Conservation (phyloP, 2,888 invertebrate genomes). For the Lasioglossum calceatum region DNA sequence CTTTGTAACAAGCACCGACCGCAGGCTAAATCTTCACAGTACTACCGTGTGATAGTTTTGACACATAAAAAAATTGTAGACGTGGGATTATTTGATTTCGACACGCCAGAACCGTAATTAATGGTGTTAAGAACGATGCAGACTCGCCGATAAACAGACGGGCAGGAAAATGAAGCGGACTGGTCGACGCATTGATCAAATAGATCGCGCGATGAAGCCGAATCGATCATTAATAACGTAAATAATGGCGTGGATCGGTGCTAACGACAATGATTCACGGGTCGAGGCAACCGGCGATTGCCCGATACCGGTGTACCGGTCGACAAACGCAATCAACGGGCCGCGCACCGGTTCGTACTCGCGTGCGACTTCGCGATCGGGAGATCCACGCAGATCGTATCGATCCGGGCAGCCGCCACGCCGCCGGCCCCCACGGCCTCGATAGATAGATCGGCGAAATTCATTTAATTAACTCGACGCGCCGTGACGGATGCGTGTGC, state of each 20-base stretch:
- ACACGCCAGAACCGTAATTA: neutral
- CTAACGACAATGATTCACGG: conserved; percentile 62
- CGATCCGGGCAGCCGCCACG: conserved; percentile 8
- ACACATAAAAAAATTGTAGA: neutral
- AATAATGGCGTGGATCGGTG: conserved; percentile 48
- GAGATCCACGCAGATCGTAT: conserved; percentile 28
- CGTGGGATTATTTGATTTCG: neutral
- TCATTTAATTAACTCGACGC: conserved; percentile 57
- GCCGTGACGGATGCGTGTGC: conserved; percentile 24
- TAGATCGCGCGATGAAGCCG: neutral
- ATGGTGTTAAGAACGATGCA: neutral
- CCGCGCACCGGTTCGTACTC: neutral
- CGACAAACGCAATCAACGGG: conserved; percentile 30
- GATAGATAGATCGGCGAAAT: conserved; percentile 40
- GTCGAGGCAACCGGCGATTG: conserved; percentile 34
- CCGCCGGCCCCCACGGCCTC: neutral
- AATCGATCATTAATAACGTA: conserved; percentile 42
- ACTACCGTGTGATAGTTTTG: neutral
- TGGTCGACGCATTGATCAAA: neutral
- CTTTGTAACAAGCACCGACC: no score
- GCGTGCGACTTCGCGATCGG: conserved; percentile 44
- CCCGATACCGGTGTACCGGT: conserved; percentile 14
- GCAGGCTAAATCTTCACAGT: no score
- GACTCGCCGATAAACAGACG: neutral
- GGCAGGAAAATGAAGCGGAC: neutral